phyloP scores from a whole-genome alignment of 1,140 invertebrate species.

The Grapholita molesta region DNA sequence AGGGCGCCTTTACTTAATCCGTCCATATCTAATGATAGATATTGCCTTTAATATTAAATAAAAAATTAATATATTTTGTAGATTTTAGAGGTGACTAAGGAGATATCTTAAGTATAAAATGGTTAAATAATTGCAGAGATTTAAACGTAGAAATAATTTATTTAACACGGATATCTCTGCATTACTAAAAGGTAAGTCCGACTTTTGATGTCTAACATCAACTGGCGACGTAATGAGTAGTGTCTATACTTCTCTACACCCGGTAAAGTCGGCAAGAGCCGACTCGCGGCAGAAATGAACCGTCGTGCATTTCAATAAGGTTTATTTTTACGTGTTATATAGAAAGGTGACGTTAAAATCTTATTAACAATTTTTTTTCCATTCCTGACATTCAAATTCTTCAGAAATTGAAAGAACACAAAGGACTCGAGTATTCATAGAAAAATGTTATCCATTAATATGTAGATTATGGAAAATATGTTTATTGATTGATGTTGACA shows the following conservation, averaged over 20 bases:
- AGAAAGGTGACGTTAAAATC: too few relatives aligned
- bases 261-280: too few relatives aligned
- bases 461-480: background rate
- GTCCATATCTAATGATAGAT: slow-evolving; percentile 77
- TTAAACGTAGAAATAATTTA: slow-evolving; percentile 61
- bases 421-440: background rate
- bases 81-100: slow-evolving; percentile 64
- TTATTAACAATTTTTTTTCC: too few relatives aligned
- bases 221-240: too few relatives aligned
- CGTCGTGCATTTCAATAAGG: too few relatives aligned
- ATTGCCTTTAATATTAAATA: slow-evolving; percentile 78
- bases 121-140: slow-evolving; percentile 63
- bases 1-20: slow-evolving; percentile 77
- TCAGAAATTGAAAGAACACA: background rate
- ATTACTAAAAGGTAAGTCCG: background rate
- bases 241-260: too few relatives aligned
- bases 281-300: too few relatives aligned
- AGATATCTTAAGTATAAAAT: slow-evolving; percentile 64
- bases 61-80: slow-evolving; percentile 76
- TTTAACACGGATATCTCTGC: slow-evolving; percentile 31
- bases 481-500: slow-evolving; percentile 13
- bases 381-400: background rate
- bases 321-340: too few relatives aligned
- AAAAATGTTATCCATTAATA: background rate
- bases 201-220: background rate